These are phyloP conservation scores for Amphiprion clarkii DNA, from an alignment of 2,797 vertebrate species.

Conservation along the genomic window DNA sequence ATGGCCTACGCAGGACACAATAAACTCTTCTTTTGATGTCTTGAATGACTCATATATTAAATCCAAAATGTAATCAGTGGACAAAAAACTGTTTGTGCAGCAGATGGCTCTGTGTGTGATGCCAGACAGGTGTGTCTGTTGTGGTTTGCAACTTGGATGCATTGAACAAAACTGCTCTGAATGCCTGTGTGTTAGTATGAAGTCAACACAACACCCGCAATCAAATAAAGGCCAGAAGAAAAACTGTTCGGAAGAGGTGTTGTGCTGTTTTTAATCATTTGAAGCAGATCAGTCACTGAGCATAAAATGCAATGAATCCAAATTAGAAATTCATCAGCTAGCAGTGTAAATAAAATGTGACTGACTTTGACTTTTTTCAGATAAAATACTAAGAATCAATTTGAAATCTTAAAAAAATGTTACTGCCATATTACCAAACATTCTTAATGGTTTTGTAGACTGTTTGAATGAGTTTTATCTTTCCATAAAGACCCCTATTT, in stretches of 20 bases:
- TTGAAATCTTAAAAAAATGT: too few species aligned
- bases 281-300: too few species aligned
- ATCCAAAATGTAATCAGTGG: conserved; percentile 11
- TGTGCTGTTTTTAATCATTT: not conserved
- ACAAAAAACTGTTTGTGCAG: conserved; percentile 15
- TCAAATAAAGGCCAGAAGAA: conserved; percentile 10
- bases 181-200: conserved; percentile 39
- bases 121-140: conserved; percentile 18
- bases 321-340: not conserved
- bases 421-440: too few species aligned
- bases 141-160: conserved; percentile 15
- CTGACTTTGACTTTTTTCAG: too few species aligned
- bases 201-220: conserved; percentile 30
- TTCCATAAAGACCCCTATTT: too few species aligned
- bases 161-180: conserved; percentile 8
- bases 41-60: not conserved
- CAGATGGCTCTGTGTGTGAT: conserved; percentile 14
- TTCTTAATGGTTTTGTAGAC: too few species aligned
- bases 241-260: not conserved
- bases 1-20: conserved; percentile 5
- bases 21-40: conserved; percentile 14
- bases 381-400: too few species aligned
- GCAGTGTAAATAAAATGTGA: not conserved
- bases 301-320: too few species aligned
- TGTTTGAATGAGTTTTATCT: too few species aligned